A percentile compares a stretch with the other conserved stretches of the same genome.
Evolutionary conservation across 2,888 invertebrate species (phyloP).

Genomic region (Diadegma fenestrale): DNA sequence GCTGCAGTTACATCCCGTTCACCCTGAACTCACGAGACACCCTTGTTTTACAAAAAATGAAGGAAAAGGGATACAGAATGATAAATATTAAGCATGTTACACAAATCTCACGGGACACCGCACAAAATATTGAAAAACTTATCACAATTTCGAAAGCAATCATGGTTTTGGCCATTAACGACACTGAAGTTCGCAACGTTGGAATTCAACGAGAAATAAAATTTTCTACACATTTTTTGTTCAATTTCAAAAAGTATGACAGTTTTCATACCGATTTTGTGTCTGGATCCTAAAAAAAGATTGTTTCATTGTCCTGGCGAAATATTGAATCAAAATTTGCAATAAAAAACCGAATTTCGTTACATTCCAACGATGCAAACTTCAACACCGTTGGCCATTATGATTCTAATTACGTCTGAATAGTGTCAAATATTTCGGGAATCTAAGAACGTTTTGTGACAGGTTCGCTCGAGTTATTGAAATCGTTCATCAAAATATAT

Average conservation of each 20-base stretch:
- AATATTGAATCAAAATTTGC: no score
- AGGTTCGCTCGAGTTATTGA: not conserved
- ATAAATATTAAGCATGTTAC: not conserved
- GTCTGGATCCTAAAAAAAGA: no score
- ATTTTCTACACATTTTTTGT: no score
- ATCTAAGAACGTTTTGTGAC: not conserved
- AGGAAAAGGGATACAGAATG: not conserved
- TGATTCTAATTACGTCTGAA: not conserved
- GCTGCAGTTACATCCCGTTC: slow-evolving; percentile 38
- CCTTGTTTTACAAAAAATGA: slow-evolving; percentile 1
- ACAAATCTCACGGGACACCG: not conserved
- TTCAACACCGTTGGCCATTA: no score
- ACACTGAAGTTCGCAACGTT: no score
- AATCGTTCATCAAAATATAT: not conserved
- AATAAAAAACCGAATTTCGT: no score
- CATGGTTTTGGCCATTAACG: not conserved
- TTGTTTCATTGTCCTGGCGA: no score
- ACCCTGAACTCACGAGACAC: slow-evolving; percentile 39
- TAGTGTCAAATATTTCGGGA: no score
- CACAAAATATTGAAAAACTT: not conserved
- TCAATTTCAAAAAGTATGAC: no score
- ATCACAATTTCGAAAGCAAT: not conserved
- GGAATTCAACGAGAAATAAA: no score
- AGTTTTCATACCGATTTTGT: no score
- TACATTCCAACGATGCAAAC: no score